Base-by-base conservation (phyloP, 2,888 invertebrate species). In the Archips xylosteana region DNA sequence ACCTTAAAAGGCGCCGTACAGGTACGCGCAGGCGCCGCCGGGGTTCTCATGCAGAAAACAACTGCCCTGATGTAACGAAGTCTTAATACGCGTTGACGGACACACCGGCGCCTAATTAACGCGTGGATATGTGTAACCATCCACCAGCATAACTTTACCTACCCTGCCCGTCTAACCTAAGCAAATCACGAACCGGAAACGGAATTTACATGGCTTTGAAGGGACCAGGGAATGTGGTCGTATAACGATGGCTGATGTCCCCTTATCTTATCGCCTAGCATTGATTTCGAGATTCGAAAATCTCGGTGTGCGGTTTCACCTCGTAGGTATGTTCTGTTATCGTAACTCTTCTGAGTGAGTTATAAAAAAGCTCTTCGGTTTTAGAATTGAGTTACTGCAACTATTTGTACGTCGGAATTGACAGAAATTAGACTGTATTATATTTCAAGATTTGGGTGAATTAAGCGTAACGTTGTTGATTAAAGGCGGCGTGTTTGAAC, bases 101-200 rank as follows among this genome's bases (percentile, higher is more conserved):
- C 90, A 91, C 91, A 89, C 89, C 87, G 87, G 84, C 89, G 87
- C 89, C 93, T 94, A 94, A 94, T 94, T 94, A 94, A 92, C 88
- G 87, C 83, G 83, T 84, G 82, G 83, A 82, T 85, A 83, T 82
- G 78, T 79, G 77, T 54, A 67, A 73, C 75, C 67, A 62, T 54
- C 69, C 77, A 79, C 90, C 89, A 89, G 5, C 75, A 68, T 81
- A 81, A n/a, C 36, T 65, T 77, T 86, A 85, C 39, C 87, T 74
- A 8, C 71, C 36, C 59, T 45, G 39, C 74, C 65, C 54, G 62
- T 60, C 47, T 69, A 70, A 64, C 10, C 10, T 3, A 74, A 54
- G 34, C 5, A 68, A 60, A 51, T 9, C 10, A 49, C 3, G 5
- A 15, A 5, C 49, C 1, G 3, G 36, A 63, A 34, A n/a, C 51